Evolutionary conservation across 2,113 vertebrate species (phyloP).

Genomic region (Rhea pennata): DNA sequence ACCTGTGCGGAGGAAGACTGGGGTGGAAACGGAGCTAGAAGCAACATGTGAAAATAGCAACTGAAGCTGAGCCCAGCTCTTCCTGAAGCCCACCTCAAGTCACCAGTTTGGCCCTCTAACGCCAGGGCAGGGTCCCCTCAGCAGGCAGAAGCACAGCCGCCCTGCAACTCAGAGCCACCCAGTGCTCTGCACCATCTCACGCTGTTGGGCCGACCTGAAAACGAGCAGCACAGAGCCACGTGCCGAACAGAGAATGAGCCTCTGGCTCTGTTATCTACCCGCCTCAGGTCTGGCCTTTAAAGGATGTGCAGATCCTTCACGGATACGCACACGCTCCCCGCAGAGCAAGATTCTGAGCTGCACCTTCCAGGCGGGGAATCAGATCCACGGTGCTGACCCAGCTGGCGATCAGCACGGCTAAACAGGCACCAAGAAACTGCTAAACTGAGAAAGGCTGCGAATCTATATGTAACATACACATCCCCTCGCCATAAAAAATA

Average conservation of each 20-base stretch:
- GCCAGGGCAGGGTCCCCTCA: not conserved
- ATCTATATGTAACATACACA: not conserved
- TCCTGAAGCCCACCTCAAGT: not conserved
- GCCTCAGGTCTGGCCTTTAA: not conserved
- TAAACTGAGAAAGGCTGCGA: not conserved
- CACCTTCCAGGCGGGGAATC: not conserved
- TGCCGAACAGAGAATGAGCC: not conserved
- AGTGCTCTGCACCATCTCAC: not conserved
- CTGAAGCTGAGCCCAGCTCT: not conserved
- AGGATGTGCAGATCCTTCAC: not conserved
- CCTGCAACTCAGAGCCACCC: not conserved
- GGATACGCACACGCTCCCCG: not conserved
- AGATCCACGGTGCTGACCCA: slow-evolving; percentile 22
- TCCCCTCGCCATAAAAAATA: not conserved
- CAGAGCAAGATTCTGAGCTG: not conserved
- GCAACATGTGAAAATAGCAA: not conserved
- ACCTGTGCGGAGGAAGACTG: not conserved
- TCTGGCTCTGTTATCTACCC: not conserved
- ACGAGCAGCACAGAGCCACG: not conserved
- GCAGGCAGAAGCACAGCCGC: not conserved
- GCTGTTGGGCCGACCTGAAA: not conserved
- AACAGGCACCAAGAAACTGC: not conserved
- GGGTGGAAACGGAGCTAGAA: not conserved
- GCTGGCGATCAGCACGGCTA: not conserved
- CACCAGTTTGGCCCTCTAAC: not conserved